Evolutionary conservation across 2,888 invertebrate species (phyloP), one percentile per base, ranked within the genome.

Genomic region (Drosophila macrospina): DNA sequence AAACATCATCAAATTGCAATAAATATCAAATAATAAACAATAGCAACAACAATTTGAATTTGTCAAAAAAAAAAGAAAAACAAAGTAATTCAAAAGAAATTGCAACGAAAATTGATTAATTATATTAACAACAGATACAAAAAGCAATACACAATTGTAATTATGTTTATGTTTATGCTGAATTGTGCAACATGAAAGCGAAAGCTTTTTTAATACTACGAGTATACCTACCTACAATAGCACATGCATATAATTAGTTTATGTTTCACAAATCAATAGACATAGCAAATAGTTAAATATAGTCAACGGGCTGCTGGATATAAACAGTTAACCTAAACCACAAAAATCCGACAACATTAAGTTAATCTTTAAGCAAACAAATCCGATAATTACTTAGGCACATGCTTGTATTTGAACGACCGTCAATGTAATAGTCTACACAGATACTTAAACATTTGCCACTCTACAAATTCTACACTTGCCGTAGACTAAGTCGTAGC

Each of bases 11-110:
- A 66, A 80, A 57, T 42, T 74, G 63, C 61, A 72, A 72, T 75
- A 59, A 68, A 77, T 69, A 67, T 83, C 41, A 65, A 79, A 69
- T 30, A 56, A 45, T 13, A 44, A 67, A 51, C 56, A 78, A 81
- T 47, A 82, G 50, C 64, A 70, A 48, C 50, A 63, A 42, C 8
- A 61, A 44, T 47, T 59, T 45, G 3, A 62, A 68, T 48, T 30
- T 39, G 37, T 37, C 16, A 20, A 50, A 48, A 16, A 48, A 34
- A 20, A 20, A 20, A 20, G 2, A 2, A 50, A 50, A 34, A 13
- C 41, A 45, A 44, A 42, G 13, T 39, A 30, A 55, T 55, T 20
- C 6, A 57, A 52, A 34, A 34, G 32, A 56, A 68, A 65, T 51
- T 47, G 44, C 41, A 66, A 60, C 44, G 32, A 34, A 66, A 61